Conservation (phyloP, 2,797 vertebrate species). For the Phoxinus dragarum region DNA sequence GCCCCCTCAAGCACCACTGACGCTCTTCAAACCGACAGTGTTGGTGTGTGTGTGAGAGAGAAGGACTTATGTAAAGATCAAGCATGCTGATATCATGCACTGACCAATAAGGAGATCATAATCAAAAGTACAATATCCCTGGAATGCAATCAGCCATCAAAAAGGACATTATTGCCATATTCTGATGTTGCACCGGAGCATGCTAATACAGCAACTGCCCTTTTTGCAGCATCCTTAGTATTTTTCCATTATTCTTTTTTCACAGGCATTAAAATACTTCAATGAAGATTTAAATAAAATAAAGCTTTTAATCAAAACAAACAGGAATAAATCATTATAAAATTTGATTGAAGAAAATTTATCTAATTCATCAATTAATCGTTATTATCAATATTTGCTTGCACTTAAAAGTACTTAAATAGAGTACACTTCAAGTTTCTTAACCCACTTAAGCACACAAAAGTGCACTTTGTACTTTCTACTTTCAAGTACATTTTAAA, state of each 20-base stretch:
- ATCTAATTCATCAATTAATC: background rate
- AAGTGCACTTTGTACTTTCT: background rate
- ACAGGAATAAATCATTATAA: background rate
- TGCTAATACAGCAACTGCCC: background rate
- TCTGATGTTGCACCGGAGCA: background rate
- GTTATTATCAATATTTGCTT: background rate
- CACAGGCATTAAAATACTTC: background rate
- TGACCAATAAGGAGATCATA: background rate
- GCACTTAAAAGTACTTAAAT: background rate
- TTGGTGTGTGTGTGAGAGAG: background rate
- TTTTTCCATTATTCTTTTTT: background rate
- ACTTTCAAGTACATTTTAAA: background rate
- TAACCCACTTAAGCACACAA: background rate
- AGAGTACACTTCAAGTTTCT: background rate
- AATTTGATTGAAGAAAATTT: background rate
- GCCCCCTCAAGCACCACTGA: constrained; percentile 34
- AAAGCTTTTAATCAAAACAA: background rate
- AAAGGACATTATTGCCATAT: background rate
- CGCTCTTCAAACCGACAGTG: background rate
- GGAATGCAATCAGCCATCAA: background rate
- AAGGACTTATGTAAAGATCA: background rate
- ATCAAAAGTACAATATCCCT: background rate
- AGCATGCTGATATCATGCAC: background rate
- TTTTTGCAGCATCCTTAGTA: background rate
- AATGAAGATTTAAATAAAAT: background rate